Evolutionary conservation across 2,888 invertebrate species (phyloP).

Genomic region (Cheiracanthium punctorium): DNA sequence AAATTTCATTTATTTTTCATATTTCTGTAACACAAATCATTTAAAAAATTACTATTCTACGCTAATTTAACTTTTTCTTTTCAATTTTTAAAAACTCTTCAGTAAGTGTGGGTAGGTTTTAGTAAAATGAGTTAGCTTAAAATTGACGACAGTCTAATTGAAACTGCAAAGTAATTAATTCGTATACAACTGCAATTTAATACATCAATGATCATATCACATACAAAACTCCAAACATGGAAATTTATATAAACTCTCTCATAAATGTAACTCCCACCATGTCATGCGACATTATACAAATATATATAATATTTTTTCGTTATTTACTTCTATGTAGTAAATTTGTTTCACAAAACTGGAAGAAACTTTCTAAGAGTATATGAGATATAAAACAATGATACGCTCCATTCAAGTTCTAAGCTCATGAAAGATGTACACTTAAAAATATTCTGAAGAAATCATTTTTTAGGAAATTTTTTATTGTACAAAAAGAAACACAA

Average conservation of each 20-base stretch:
- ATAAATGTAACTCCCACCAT: constrained; percentile 10
- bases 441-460: no score
- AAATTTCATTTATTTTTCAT: no score
- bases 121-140: no score
- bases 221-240: neutral
- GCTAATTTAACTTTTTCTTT: no score
- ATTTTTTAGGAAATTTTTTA: neutral
- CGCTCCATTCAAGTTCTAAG: neutral
- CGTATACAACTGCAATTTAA: no score
- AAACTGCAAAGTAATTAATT: no score
- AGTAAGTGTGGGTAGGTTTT: no score
- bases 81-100: no score
- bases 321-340: neutral
- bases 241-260: constrained; percentile 14
- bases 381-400: neutral
- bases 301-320: constrained; percentile 4
- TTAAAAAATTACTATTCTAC: no score
- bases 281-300: neutral
- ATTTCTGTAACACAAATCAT: no score
- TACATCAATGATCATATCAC: neutral
- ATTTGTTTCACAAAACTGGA: constrained; percentile 1
- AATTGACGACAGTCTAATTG: no score
- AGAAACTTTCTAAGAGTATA: neutral
- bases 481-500: no score
- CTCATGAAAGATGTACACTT: neutral